phyloP scores from a whole-genome alignment of 2,888 invertebrate species.

The Athrips mouffetella region DNA sequence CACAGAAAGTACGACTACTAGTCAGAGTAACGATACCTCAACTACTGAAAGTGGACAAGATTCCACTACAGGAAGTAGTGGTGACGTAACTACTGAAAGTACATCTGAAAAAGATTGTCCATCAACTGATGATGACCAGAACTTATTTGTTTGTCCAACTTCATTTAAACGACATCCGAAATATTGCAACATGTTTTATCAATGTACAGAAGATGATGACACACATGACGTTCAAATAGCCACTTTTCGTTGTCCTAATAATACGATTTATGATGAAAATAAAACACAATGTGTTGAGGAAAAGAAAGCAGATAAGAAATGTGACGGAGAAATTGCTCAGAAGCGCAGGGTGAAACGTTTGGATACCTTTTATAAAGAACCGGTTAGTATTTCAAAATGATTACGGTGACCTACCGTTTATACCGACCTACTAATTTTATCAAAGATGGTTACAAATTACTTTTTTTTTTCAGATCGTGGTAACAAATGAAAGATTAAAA shows the following conservation, averaged over 20 bases:
- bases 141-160: slow-evolving; percentile 86
- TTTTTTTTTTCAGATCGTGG: slow-evolving; percentile 78
- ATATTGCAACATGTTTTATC: slow-evolving; percentile 90
- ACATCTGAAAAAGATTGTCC: slow-evolving; percentile 63
- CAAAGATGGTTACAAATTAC: neutral
- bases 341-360: slow-evolving; percentile 75
- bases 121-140: slow-evolving; percentile 83
- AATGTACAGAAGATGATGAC: slow-evolving; percentile 83
- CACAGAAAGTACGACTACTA: slow-evolving; percentile 26
- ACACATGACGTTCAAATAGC: slow-evolving; percentile 85
- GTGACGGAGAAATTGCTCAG: slow-evolving; percentile 76
- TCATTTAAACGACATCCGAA: slow-evolving; percentile 90
- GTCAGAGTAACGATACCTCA: slow-evolving; percentile 21
- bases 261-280: slow-evolving; percentile 85
- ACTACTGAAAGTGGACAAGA: slow-evolving; percentile 18
- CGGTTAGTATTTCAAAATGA: slow-evolving; percentile 64
- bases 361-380: slow-evolving; percentile 70
- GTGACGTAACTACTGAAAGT: slow-evolving; percentile 34
- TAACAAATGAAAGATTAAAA: slow-evolving; percentile 69
- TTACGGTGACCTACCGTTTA: too few relatives aligned
- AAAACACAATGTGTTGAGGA: slow-evolving; percentile 85
- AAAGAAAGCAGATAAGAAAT: slow-evolving; percentile 75
- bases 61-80: slow-evolving; percentile 28
- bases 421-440: too few relatives aligned
- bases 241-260: slow-evolving; percentile 86